A percentile compares a stretch with the other conserved stretches of the same genome.
phyloP scores from a whole-genome alignment of 2,113 vertebrate species.

The Gadus macrocephalus region DNA sequence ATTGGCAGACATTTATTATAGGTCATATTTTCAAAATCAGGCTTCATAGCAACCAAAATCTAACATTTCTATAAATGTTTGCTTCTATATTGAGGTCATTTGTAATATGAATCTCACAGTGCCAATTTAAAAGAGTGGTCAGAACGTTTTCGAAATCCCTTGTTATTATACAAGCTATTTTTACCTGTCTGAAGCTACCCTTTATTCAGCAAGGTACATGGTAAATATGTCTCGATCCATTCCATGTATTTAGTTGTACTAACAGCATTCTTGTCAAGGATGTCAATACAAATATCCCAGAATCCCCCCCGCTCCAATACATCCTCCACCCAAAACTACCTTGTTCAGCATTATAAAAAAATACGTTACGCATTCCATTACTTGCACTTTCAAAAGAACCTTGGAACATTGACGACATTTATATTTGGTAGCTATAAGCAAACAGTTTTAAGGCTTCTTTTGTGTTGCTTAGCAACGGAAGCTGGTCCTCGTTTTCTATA shows the following conservation, averaged over 20 bases:
- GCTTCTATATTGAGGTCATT: conserved; percentile 18
- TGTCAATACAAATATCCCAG: too few relatives aligned
- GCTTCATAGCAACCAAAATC: too few relatives aligned
- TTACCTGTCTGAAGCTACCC: neutral
- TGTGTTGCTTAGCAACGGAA: conserved; percentile 69
- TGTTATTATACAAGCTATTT: neutral
- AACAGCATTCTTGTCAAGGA: too few relatives aligned
- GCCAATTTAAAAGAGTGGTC: conserved; percentile 59
- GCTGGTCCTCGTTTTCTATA: conserved; percentile 59
- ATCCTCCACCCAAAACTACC: too few relatives aligned
- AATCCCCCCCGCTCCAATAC: too few relatives aligned
- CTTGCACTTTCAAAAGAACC: conserved; percentile 47
- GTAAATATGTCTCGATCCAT: too few relatives aligned
- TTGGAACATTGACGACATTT: conserved; percentile 59
- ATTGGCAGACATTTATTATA: too few relatives aligned
- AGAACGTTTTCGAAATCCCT: conserved; percentile 15
- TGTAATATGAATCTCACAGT: neutral
- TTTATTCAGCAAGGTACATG: neutral
- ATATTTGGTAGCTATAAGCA: conserved; percentile 56
- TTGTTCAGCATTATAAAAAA: neutral
- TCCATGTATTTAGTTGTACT: too few relatives aligned
- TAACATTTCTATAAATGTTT: too few relatives aligned
- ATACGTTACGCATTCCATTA: neutral
- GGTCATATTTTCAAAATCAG: too few relatives aligned
- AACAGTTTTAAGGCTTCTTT: conserved; percentile 59